phyloP scores from a whole-genome alignment of 2,888 invertebrate species.

The Keiferia lycopersicella region DNA sequence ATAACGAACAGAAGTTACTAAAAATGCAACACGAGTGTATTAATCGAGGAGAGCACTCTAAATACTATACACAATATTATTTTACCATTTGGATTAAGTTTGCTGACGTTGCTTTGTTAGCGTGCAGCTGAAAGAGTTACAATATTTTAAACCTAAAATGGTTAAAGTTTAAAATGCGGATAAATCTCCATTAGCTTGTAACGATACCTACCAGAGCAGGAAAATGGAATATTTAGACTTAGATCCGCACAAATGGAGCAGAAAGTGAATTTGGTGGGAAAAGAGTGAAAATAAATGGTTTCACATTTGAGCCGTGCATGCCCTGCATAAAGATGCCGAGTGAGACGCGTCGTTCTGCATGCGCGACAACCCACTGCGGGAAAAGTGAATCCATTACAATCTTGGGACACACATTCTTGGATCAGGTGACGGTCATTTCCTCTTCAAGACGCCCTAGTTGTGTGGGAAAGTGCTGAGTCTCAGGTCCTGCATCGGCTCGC shows the following conservation, averaged over 20 bases:
- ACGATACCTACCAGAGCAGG: constrained; percentile 29
- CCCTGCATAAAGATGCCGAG: constrained; percentile 50
- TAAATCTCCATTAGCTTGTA: constrained; percentile 23
- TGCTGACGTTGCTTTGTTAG: background rate
- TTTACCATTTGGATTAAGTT: background rate
- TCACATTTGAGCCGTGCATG: constrained; percentile 47
- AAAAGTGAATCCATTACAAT: constrained; percentile 30
- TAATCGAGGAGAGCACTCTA: constrained; percentile 1
- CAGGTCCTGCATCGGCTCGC: background rate
- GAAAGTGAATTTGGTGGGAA: constrained; percentile 69
- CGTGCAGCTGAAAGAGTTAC: background rate
- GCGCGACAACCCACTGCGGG: constrained; percentile 13
- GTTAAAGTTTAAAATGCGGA: background rate
- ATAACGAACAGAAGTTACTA: constrained; percentile 28
- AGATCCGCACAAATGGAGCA: constrained; percentile 51
- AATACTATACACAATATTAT: background rate
- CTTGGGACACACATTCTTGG: constrained; percentile 33
- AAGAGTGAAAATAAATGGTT: constrained; percentile 64
- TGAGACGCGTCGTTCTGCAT: constrained; percentile 34
- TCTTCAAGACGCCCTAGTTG: background rate
- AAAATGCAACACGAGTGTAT: constrained; percentile 7
- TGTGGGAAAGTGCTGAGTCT: background rate
- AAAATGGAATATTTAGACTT: constrained; percentile 35
- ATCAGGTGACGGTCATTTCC: constrained; percentile 9
- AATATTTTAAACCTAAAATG: background rate